Evolutionary conservation across 2,113 vertebrate genomes (phyloP).

Genomic region (Ibidorhyncha struthersii): DNA sequence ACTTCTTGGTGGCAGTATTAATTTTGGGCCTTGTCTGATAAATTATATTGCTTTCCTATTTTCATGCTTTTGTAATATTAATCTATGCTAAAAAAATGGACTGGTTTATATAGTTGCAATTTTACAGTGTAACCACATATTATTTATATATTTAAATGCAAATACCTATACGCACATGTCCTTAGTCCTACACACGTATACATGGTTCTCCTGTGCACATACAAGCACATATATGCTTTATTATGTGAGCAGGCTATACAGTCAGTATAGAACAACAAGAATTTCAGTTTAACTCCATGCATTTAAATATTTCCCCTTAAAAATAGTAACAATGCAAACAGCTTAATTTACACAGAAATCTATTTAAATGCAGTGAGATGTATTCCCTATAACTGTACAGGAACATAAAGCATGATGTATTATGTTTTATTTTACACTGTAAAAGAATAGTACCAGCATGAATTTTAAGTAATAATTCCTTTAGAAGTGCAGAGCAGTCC

Average conservation of each 20-base stretch:
- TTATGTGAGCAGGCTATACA: constrained; percentile 10
- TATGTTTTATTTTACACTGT: constrained; percentile 15
- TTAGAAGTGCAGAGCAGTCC: constrained; percentile 10
- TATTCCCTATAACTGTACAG: neutral
- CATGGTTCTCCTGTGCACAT: neutral
- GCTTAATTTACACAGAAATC: constrained; percentile 13
- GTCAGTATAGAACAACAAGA: constrained; percentile 22
- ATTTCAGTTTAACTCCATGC: neutral
- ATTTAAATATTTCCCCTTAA: constrained; percentile 28
- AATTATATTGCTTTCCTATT: constrained; percentile 4
- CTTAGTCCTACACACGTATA: neutral
- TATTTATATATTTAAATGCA: neutral
- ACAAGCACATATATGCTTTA: constrained; percentile 16
- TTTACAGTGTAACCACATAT: neutral
- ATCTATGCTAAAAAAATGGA: neutral
- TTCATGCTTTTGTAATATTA: neutral
- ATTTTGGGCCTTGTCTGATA: neutral
- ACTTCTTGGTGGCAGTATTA: neutral
- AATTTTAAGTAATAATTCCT: constrained; percentile 27
- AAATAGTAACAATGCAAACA: constrained; percentile 22
- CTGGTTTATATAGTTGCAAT: neutral
- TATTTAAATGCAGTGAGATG: neutral
- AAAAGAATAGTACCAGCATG: constrained; percentile 10
- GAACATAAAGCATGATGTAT: constrained; percentile 26
- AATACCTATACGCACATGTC: neutral